A percentile compares a stretch with the other conserved stretches of the same genome.
These are phyloP conservation scores for Euwallacea fornicatus DNA, from an alignment of 1,140 invertebrate species.

Conservation along the genomic window DNA sequence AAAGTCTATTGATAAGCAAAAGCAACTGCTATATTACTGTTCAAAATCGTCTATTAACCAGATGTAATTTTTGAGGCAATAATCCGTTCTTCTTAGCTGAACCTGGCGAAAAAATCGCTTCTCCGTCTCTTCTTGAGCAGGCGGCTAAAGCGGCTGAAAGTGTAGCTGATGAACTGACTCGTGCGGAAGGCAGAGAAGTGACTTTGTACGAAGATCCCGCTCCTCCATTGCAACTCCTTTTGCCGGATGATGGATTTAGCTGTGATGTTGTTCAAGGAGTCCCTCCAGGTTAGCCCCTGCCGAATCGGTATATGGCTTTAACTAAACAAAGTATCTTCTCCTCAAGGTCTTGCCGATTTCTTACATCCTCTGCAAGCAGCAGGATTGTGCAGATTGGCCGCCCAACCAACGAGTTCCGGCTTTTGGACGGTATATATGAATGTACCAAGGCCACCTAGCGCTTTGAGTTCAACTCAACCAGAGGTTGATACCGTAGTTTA, in stretches of 20 bases:
- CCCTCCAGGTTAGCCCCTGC: constrained; percentile 67
- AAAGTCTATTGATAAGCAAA: too few species aligned
- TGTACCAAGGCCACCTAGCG: constrained; percentile 59
- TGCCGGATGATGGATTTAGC: constrained; percentile 98
- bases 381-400: constrained; percentile 84
- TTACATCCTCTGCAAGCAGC: constrained; percentile 82
- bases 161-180: constrained; percentile 88
- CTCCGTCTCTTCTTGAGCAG: constrained; percentile 62
- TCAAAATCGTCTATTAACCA: background rate
- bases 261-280: constrained; percentile 89
- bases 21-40: too few species aligned
- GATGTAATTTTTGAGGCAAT: background rate
- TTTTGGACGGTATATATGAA: constrained; percentile 94
- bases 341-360: constrained; percentile 75
- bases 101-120: constrained; percentile 54
- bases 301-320: background rate
- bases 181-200: constrained; percentile 82
- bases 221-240: constrained; percentile 84
- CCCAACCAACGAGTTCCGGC: constrained; percentile 87
- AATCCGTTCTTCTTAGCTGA: constrained; percentile 45
- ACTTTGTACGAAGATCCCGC: constrained; percentile 76
- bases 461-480: constrained; percentile 51
- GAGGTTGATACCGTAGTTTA: constrained; percentile 43
- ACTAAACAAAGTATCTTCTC: background rate
- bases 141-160: constrained; percentile 82